Evolutionary conservation across 2,113 vertebrate genomes (phyloP), one percentile per base, ranked within the genome.

Genomic region (Chaetodon auriga): DNA sequence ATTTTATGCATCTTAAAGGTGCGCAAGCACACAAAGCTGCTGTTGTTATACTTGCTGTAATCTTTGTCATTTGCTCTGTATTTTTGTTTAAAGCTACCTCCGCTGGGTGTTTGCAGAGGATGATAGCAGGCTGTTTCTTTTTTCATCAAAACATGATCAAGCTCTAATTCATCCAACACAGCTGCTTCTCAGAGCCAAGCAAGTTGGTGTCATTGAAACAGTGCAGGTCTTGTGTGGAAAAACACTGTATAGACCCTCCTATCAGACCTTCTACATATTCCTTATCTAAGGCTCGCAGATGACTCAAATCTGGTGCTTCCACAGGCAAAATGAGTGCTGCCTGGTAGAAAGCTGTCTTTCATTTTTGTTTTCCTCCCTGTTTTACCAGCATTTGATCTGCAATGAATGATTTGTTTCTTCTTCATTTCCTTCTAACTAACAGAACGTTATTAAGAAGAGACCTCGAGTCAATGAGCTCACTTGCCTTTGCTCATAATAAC

Each of bases 121-220:
- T 30, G 30, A 30, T 30, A 30, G 30, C 55, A 38, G 36, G 45
- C 18, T 55, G 41, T n/a, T 55, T 71, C 15, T 48, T 13, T 51
- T 75, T 68, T 68, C 11, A 72, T 65, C 43, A 23, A 54, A 84
- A 48, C 64, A 18, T 5, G 54, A 75, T 69, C 30, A 63, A 55
- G 19, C 4, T 71, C 4, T 43, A 60, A 63, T 49, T n/a, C 49
- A 23, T 9, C 21, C 14, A 60, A 64, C 12, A 35, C 58, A 71
- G 53, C 53, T 60, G 8, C 7, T 35, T 75, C 1, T 14, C 53
- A n/a, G 54, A 72, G 30, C 18, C 38, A 73, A 49, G 38, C 55
- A 57, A 38, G 46, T 70, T 61, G 62, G 18, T 57, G 11, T 30
- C 35, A 61, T 75, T 19, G 49, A 75, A 69, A 53, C 35, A 0